These are phyloP conservation scores for Caenorhabditis sp. DNA, from an alignment of 2,888 invertebrate genomes.

Conservation along the genomic window DNA sequence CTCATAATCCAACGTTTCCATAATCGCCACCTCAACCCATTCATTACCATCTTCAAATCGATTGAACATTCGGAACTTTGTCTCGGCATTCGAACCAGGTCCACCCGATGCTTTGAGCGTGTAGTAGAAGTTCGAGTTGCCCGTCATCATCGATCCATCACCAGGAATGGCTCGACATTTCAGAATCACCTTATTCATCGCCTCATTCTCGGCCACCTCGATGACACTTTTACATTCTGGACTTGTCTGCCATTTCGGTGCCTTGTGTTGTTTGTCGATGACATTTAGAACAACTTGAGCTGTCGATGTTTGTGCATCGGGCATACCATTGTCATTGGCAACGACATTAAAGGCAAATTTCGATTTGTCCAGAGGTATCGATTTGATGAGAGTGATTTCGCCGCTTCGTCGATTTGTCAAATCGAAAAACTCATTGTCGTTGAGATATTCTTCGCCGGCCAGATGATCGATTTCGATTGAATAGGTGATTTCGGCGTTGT, in stretches of 20 bases:
- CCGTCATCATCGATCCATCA: constrained; percentile 45
- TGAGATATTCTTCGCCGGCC: constrained; percentile 53
- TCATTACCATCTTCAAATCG: constrained; percentile 51
- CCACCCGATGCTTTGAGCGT: constrained; percentile 40
- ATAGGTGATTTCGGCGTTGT: constrained; percentile 66
- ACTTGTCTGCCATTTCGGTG: constrained; percentile 64
- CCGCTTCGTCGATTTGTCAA: constrained; percentile 40
- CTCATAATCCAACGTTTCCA: constrained; percentile 68
- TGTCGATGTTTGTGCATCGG: constrained; percentile 77
- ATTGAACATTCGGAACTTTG: constrained; percentile 67
- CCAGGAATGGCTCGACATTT: constrained; percentile 61
- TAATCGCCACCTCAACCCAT: constrained; percentile 61
- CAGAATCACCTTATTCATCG: constrained; percentile 61
- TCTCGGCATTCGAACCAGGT: constrained; percentile 41
- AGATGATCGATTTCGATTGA: constrained; percentile 55
- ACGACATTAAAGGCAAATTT: constrained; percentile 77
- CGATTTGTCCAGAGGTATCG: constrained; percentile 51
- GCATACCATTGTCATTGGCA: constrained; percentile 82
- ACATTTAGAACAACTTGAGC: constrained; percentile 79
- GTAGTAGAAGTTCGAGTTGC: constrained; percentile 55
- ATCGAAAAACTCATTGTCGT: constrained; percentile 50
- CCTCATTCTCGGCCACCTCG: constrained; percentile 58
- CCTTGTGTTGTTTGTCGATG: constrained; percentile 55
- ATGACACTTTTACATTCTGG: constrained; percentile 52
- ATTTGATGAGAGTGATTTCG: constrained; percentile 53